Evolutionary conservation across 2,888 invertebrate species (phyloP).

Genomic region (Druceiella hillmani): DNA sequence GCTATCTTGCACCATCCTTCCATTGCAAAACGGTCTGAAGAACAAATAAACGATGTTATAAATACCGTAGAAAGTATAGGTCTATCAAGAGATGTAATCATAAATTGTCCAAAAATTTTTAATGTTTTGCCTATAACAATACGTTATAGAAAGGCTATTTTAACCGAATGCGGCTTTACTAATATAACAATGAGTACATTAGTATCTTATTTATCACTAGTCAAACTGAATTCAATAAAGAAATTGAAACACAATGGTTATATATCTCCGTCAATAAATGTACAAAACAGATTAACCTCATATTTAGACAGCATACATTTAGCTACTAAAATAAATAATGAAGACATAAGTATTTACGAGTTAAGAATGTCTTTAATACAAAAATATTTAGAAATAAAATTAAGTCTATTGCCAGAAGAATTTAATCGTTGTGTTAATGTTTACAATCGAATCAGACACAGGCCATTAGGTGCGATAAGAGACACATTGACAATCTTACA

Average conservation of each 20-base stretch:
- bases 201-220: conserved; percentile 32
- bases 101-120: conserved; percentile 35
- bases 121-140: conserved; percentile 37
- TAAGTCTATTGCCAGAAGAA: conserved; percentile 39
- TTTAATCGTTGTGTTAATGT: conserved; percentile 39
- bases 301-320: too few relatives aligned
- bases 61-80: conserved; percentile 34
- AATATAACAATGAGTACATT: conserved; percentile 30
- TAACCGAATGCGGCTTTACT: conserved; percentile 40
- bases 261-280: conserved; percentile 31
- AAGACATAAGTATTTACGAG: conserved; percentile 31
- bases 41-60: conserved; percentile 30
- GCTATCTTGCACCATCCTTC: conserved; percentile 36
- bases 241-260: conserved; percentile 32
- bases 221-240: conserved; percentile 35
- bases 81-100: conserved; percentile 29
- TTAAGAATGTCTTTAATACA: conserved; percentile 42
- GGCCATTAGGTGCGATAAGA: conserved; percentile 39
- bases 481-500: conserved; percentile 36
- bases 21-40: conserved; percentile 31
- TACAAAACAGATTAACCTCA: conserved; percentile 41
- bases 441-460: conserved; percentile 44
- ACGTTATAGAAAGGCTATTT: conserved; percentile 35
- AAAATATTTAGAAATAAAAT: conserved; percentile 39
- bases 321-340: too few relatives aligned